Percentiles rank a stretch among this genome's conserved stretches.
Conservation (phyloP, 2,888 invertebrate species). For the Reticulitermes lucifugus region DNA sequence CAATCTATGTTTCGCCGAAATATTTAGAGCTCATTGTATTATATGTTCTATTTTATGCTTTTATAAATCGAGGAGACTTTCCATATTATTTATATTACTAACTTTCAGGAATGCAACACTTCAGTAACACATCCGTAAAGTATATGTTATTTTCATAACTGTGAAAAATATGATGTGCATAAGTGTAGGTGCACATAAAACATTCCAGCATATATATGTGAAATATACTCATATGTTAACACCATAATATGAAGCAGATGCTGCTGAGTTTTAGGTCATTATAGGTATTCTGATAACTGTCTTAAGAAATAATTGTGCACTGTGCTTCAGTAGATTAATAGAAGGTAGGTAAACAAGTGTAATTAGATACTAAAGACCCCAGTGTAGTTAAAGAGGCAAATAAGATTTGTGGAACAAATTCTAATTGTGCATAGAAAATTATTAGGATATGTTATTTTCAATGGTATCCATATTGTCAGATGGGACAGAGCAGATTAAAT, state of each 20-base stretch:
- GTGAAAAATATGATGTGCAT: not conserved
- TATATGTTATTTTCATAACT: not conserved
- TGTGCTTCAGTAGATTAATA: not conserved
- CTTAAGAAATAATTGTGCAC: not conserved
- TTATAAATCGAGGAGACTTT: not conserved
- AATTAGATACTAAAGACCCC: not conserved
- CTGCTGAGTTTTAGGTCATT: not conserved
- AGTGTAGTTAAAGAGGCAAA: slow-evolving; percentile 1
- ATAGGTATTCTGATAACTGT: not conserved
- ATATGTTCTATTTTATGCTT: not conserved
- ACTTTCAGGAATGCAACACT: not conserved
- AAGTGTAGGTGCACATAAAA: not conserved
- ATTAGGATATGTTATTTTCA: not conserved
- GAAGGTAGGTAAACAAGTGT: slow-evolving; percentile 32
- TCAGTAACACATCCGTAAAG: not conserved
- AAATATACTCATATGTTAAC: not conserved
- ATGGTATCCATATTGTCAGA: slow-evolving; percentile 13
- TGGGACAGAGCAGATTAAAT: slow-evolving; percentile 27
- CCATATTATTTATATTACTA: not conserved
- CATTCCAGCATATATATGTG: not conserved
- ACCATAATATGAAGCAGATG: not conserved
- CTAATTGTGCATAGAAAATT: slow-evolving; percentile 11
- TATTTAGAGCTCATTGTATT: not conserved
- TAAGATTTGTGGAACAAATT: not conserved
- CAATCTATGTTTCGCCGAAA: slow-evolving; percentile 10